phyloP scores from a whole-genome alignment of 2,888 invertebrate genomes.

The Nomada lathburiana region DNA sequence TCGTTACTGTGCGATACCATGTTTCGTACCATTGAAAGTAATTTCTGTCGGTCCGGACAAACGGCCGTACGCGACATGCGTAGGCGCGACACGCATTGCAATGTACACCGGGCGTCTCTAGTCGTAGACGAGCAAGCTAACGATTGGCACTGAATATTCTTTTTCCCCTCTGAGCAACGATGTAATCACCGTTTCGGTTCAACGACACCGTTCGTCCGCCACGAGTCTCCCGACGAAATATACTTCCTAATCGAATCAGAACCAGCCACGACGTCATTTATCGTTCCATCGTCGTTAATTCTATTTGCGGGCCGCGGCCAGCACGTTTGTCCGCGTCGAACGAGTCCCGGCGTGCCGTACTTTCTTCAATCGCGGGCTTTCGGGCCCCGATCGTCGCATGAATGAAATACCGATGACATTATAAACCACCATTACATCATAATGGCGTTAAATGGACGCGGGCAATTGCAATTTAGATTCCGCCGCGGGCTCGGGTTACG shows the following conservation, averaged over 20 bases:
- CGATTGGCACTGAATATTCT: conserved; percentile 23
- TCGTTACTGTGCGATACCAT: conserved; percentile 16
- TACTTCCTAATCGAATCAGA: conserved; percentile 82
- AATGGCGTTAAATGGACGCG: not conserved
- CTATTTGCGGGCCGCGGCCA: conserved; percentile 77
- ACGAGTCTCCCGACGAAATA: conserved; percentile 64
- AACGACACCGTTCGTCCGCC: conserved; percentile 57
- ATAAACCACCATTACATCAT: conserved; percentile 12
- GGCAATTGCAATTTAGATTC: not conserved
- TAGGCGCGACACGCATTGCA: conserved; percentile 66
- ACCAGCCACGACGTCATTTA: conserved; percentile 77
- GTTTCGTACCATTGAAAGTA: conserved; percentile 61
- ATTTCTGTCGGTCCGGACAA: conserved; percentile 59
- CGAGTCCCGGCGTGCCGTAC: not conserved
- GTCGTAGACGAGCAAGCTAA: conserved; percentile 42
- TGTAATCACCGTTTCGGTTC: conserved; percentile 14
- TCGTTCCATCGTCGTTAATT: conserved; percentile 79
- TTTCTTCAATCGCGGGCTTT: conserved; percentile 38
- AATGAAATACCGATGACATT: conserved; percentile 48
- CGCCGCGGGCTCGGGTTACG: not conserved
- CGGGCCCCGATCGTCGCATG: not conserved
- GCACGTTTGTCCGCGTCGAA: conserved; percentile 56
- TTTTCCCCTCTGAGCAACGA: not conserved
- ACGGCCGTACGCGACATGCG: conserved; percentile 58
- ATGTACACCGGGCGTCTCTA: conserved; percentile 59